phyloP scores from a whole-genome alignment of 2,797 vertebrate species.

The Sebastes vulpes region DNA sequence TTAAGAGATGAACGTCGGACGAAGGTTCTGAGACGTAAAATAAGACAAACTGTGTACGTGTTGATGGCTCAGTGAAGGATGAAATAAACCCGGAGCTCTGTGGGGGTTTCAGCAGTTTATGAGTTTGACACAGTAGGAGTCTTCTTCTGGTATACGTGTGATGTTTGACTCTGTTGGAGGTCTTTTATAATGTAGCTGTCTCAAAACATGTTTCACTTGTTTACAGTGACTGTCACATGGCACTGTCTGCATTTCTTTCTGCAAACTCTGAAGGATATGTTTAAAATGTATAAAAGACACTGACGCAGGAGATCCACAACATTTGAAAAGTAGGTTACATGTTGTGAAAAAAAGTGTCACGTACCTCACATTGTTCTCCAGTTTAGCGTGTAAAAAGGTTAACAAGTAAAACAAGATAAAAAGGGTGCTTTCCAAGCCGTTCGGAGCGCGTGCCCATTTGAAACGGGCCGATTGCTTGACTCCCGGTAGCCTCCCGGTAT shows the following conservation, averaged over 20 bases:
- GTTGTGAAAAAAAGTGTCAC: not conserved
- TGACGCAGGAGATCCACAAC: not conserved
- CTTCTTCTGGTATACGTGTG: slow-evolving; percentile 13
- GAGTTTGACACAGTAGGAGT: slow-evolving; percentile 40
- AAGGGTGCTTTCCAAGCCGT: not conserved
- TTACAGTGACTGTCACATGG: slow-evolving; percentile 4
- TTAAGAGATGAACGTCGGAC: not conserved
- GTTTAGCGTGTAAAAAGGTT: not conserved
- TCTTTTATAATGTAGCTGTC: not conserved
- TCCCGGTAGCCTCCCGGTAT: no score
- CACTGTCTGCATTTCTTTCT: not conserved
- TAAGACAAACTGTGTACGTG: not conserved
- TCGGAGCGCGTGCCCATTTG: no score
- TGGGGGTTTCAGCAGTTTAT: slow-evolving; percentile 24
- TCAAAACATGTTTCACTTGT: slow-evolving; percentile 19
- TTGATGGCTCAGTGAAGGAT: slow-evolving; percentile 15
- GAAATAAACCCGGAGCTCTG: slow-evolving; percentile 26
- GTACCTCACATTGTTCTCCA: not conserved
- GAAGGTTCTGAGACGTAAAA: not conserved
- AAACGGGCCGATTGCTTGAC: no score
- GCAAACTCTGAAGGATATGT: not conserved
- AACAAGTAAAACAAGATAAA: not conserved
- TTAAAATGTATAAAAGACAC: not conserved
- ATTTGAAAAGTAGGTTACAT: not conserved
- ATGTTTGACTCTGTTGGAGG: slow-evolving; percentile 18